Base-by-base conservation (phyloP, 2,888 invertebrate species). In the Minunthozetes semirufus region DNA sequence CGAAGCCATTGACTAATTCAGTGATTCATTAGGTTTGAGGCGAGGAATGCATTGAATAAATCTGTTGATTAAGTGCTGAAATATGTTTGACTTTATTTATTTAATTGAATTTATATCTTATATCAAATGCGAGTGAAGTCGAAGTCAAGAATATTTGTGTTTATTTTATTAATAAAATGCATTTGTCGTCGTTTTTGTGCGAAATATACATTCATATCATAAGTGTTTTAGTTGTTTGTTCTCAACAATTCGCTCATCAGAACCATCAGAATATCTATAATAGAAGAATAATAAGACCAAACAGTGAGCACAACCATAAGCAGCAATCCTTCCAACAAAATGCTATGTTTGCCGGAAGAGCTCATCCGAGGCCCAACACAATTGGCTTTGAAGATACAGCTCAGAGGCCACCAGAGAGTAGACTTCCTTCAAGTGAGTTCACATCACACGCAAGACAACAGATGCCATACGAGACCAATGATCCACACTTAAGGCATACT, bases 391-490 rank as follows among this genome's bases (percentile, higher is more conserved):
- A 66, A 38, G 19, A 66, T 38, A 13, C 66, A 8, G 2, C 13
- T 19, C 66, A 29, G 59, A 27, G 17, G 19, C n/a, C 38, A 38
- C 66, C 0, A 5, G 66, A 42, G 66, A 42, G 11, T 66, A 38
- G 42, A 27, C 9, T 29, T 38, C 66, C 66, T 19, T 8, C 17
- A 9, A 48, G 25, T 17, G 48, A 19, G 19, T 19, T 25, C 25
- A 48, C 48, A 48, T 17, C 42, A 25, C 46, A 70, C 6, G n/a
- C 68, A 68, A 68, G 27, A 48, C 70, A 48, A 11, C 70, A 70
- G 13, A 70, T 48, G 70, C 19, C 68, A 42, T 68, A 68, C 22
- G 13, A 68, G 22, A 68, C 19, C 68, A 68, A 42, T 68, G 48
- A 48, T 70, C 46, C n/a, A 9, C 42, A 70, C 19, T 46, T 27